Base-by-base conservation (phyloP, 2,113 vertebrate species). In the Bostrychus sinensis region DNA sequence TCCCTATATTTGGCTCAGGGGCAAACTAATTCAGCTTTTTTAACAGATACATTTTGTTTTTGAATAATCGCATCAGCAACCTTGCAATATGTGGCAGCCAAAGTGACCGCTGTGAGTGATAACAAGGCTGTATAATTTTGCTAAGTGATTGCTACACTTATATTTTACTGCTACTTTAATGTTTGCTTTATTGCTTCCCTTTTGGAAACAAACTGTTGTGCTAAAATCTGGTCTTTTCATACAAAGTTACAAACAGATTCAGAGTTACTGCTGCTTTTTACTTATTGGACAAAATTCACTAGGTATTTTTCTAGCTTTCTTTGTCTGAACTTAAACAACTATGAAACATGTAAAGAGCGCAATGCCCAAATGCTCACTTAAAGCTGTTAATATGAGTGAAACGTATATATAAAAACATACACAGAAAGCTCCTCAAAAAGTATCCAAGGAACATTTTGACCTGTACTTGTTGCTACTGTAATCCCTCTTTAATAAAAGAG, bases 401-500 rank as follows among this genome's bases (percentile, higher is more conserved):
- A 60, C 37, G 59, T 78, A 55, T 60, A 78, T 26, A 5, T 82
- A 38, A 60, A 81, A 77, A 77, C 78, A 83, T 77, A 37, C 71
- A 87, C 48, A 70, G 41, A 67, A 61, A 36, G 82, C 51, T 81
- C 76, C 84, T 81, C 76, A 60, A 77, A 78, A 26, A 72, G 72
- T 65, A 75, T 89, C 56, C 58, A 68, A 89, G 86, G 84, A 83
- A 30, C 78, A 12, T 46, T 51, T 25, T 78, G 64, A 82, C 76
- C 76, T 87, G 84, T 78, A 79, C 51, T 61, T 81, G 81, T 80
- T 87, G 86, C 86, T 83, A 85, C 85, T 69, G 66, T 86, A 76
- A 84, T 84, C 84, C 77, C 83, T 90, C 86, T 85, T 88, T 87
- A 81, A 89, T 84, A 87, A 87, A 89, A 89, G 86, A 90, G 89